phyloP scores from a whole-genome alignment of 1,140 invertebrate species.

The Bombus vancouverensis region DNA sequence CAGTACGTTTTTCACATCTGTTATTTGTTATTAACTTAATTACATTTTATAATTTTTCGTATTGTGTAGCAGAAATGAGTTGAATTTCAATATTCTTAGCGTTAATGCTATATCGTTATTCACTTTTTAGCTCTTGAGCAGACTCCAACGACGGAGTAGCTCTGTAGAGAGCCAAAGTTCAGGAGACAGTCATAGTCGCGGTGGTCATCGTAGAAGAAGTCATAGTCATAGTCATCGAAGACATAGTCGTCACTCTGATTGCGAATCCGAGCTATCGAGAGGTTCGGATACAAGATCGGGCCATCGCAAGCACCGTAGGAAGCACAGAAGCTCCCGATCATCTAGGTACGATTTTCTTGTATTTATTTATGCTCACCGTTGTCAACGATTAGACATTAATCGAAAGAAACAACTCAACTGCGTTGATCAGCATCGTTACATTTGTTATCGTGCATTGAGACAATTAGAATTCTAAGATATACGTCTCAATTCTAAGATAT shows the following conservation, averaged over 20 bases:
- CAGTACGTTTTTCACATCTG: conserved; percentile 69
- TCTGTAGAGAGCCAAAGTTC: conserved; percentile 94
- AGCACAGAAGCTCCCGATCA: conserved; percentile 83
- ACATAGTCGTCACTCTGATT: conserved; percentile 91
- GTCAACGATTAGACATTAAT: not conserved
- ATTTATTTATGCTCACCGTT: not conserved
- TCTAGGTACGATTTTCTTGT: conserved; percentile 71
- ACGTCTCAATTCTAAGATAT: not conserved
- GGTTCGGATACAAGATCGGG: conserved; percentile 89
- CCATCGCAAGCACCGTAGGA: conserved; percentile 87
- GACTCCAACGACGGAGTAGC: conserved; percentile 81
- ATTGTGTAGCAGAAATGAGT: no score
- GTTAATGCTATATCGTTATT: not conserved
- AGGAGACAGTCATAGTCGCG: conserved; percentile 80
- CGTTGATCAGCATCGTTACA: conserved; percentile 32
- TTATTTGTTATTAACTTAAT: not conserved
- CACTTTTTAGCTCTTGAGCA: conserved; percentile 79
- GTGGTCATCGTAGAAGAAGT: conserved; percentile 80
- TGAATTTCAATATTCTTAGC: not conserved
- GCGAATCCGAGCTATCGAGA: conserved; percentile 93
- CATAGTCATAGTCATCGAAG: conserved; percentile 88
- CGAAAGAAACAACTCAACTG: not conserved
- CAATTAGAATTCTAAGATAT: conserved; percentile 4
- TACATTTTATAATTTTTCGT: no score
- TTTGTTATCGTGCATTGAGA: not conserved